Conservation (phyloP, 2,888 invertebrate species). For the Eilema sororculum region DNA sequence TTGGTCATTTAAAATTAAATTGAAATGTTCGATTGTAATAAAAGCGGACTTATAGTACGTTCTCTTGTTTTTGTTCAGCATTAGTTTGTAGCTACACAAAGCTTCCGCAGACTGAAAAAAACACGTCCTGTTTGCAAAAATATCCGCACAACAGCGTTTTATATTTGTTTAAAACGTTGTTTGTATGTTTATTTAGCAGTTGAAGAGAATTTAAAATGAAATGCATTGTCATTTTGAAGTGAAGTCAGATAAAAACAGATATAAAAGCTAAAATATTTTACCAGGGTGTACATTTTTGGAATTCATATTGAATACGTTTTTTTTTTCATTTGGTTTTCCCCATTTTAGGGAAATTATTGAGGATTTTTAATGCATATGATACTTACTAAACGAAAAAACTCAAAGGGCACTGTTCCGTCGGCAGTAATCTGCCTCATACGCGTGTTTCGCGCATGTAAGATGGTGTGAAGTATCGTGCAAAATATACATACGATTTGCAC, state of each 20-base stretch:
- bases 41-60: constrained; percentile 33
- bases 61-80: constrained; percentile 42
- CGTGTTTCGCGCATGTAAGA: too few relatives aligned
- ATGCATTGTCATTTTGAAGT: neutral
- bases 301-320: too few relatives aligned
- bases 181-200: constrained; percentile 2
- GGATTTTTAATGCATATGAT: too few relatives aligned
- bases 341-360: too few relatives aligned
- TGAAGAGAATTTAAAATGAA: neutral
- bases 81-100: constrained; percentile 54
- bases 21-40: constrained; percentile 33
- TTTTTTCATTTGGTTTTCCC: too few relatives aligned
- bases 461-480: too few relatives aligned
- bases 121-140: constrained; percentile 50
- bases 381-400: too few relatives aligned
- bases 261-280: neutral
- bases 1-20: constrained; percentile 39
- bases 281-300: too few relatives aligned
- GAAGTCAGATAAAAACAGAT: neutral
- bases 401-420: too few relatives aligned
- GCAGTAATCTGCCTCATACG: too few relatives aligned
- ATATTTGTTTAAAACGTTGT: constrained; percentile 7
- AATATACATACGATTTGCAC: too few relatives aligned
- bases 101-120: constrained; percentile 49
- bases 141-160: constrained; percentile 32